Evolutionary conservation across 2,888 invertebrate species (phyloP).

Genomic region (Argynnis bischoffii): DNA sequence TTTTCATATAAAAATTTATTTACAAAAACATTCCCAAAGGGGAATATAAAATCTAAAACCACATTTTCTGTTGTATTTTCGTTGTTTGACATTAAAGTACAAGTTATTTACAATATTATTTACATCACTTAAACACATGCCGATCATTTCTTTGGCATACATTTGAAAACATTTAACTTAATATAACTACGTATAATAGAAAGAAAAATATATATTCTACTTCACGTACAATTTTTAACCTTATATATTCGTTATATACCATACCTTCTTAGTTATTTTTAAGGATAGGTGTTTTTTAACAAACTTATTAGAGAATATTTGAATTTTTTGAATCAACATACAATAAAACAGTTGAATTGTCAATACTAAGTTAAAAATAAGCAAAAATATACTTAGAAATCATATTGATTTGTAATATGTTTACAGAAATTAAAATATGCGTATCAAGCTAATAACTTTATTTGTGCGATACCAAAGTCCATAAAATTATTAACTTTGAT

Average conservation of each 20-base stretch:
- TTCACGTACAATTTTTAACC: not conserved
- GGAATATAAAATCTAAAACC: constrained; percentile 35
- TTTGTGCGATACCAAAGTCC: no score
- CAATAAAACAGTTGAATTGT: no score
- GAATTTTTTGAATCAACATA: no score
- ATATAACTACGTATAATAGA: constrained; percentile 1
- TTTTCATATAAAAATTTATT: constrained; percentile 42
- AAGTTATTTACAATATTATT: constrained; percentile 30
- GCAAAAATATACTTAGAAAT: no score
- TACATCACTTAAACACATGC: constrained; percentile 37
- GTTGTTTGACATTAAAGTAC: constrained; percentile 29
- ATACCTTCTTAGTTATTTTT: not conserved
- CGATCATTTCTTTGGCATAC: constrained; percentile 38
- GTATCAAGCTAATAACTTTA: no score
- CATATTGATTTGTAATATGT: no score
- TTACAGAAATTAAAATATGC: no score
- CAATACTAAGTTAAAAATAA: no score
- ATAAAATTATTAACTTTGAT: no score
- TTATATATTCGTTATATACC: not conserved
- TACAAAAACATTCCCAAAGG: constrained; percentile 44
- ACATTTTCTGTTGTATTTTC: constrained; percentile 34
- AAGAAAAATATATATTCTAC: not conserved
- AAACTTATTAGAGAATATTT: no score
- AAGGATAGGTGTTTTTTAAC: no score
- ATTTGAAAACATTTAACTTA: constrained; percentile 11